phyloP scores from a whole-genome alignment of 2,113 vertebrate species.

The Vulpes ferrilata region DNA sequence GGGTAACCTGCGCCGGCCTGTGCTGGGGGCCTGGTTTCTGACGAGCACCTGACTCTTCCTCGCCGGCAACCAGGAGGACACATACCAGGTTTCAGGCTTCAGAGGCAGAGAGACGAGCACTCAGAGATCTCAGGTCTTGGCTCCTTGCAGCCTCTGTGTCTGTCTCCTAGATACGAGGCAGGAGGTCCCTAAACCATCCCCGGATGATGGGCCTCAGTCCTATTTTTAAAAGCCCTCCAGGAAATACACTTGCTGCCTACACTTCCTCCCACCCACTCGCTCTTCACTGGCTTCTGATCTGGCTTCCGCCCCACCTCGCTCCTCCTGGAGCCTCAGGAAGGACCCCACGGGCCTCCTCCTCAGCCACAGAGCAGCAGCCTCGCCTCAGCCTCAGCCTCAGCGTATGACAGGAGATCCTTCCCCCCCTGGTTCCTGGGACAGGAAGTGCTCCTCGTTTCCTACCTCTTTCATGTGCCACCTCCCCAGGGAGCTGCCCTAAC shows the following conservation, averaged over 20 bases:
- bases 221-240: conserved; percentile 74
- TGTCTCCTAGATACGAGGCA: not conserved
- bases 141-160: not conserved
- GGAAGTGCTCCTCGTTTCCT: not conserved
- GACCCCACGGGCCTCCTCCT: conserved; percentile 32
- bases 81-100: not conserved
- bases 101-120: not conserved
- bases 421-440: not conserved
- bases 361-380: not conserved
- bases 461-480: not conserved
- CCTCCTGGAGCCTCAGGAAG: conserved; percentile 41
- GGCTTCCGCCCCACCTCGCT: conserved; percentile 2
- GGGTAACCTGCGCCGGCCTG: not conserved
- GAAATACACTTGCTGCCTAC: conserved; percentile 62
- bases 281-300: conserved; percentile 13
- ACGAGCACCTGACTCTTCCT: not conserved
- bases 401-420: conserved; percentile 41
- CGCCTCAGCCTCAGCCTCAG: not conserved
- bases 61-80: not conserved
- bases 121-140: not conserved
- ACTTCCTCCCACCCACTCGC: conserved; percentile 52
- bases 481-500: not conserved
- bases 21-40: not conserved
- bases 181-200: not conserved
- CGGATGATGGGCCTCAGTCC: not conserved